Base-by-base conservation (phyloP, 2,113 vertebrate species). In the Mobula hypostoma region DNA sequence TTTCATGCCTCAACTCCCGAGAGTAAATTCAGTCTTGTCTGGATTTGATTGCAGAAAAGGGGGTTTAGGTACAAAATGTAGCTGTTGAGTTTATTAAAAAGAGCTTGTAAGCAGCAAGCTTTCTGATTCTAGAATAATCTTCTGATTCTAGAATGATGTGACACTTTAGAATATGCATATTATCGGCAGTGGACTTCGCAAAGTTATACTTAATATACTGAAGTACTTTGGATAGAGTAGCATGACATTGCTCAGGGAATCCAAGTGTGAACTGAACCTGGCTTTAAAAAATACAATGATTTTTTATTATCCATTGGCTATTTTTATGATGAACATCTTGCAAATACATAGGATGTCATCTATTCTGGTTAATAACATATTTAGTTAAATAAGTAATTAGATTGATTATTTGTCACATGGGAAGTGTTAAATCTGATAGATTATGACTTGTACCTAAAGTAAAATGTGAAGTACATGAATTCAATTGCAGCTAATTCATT, bases 1-100 rank as follows among this genome's bases (percentile, higher is more conserved):
- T 80, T 95, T 85, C 90, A 94, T 48, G 66, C 88, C 27, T 48
- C 56, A 94, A 68, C 70, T 85, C 74, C 93, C 56, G 21, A 29
- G 70, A 24, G 36, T 21, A 93, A 72, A 15, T 12, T 40, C 48
- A 27, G 36, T 74, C 70, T 93, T 72, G 90, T 74, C 90, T 93
- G 90, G 68, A 93, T 74, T 93, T 93, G 17, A 93, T 72, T 72
- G 68, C 68, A 72, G 36, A 74, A 90, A 58, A 58, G 24, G 82
- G 24, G 90, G 68, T 72, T 36, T 48, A 5, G 36, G 32, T 93
- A 48, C 29, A 66, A 90, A 90, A 90, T 68, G 61, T 61, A 87
- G 4, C 83, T 61, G 61, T 7, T 90, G 63, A 19, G 32, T 90
- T 66, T 90, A 66, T 90, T 68, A 66, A 88, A n/a, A 88, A 32